Conservation (phyloP, 2,113 vertebrate genomes). For the Caretta caretta region DNA sequence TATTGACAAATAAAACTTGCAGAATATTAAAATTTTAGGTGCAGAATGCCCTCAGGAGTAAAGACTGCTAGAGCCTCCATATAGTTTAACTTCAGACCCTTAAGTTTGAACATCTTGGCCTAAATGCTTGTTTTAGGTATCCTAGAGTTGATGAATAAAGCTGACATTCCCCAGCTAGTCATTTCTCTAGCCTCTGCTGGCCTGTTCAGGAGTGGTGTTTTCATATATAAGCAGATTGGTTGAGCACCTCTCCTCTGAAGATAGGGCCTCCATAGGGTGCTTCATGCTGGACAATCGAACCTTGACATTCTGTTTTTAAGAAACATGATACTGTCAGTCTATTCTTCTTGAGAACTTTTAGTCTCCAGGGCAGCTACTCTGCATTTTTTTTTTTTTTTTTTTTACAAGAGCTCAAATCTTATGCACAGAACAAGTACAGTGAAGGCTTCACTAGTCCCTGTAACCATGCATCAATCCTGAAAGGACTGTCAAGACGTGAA, state of each 20-base stretch:
- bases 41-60: no score
- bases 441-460: background rate
- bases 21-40: no score
- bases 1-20: no score
- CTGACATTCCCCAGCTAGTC: background rate
- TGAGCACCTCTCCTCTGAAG: background rate
- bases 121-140: background rate
- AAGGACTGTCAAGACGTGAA: slow-evolving; percentile 1
- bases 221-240: background rate
- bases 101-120: background rate
- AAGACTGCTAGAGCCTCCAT: background rate
- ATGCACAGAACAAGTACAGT: background rate
- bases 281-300: background rate
- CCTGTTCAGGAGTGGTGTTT: background rate
- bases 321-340: background rate
- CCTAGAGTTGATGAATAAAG: background rate
- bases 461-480: background rate
- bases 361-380: background rate
- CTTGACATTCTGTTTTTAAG: background rate
- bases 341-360: background rate
- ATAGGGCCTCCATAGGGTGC: background rate
- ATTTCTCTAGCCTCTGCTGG: background rate
- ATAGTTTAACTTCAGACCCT: background rate
- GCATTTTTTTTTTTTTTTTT: background rate
- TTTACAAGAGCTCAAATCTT: background rate